These are phyloP conservation scores for Actenoides hombroni DNA, from an alignment of 2,113 vertebrate genomes.

Conservation along the genomic window DNA sequence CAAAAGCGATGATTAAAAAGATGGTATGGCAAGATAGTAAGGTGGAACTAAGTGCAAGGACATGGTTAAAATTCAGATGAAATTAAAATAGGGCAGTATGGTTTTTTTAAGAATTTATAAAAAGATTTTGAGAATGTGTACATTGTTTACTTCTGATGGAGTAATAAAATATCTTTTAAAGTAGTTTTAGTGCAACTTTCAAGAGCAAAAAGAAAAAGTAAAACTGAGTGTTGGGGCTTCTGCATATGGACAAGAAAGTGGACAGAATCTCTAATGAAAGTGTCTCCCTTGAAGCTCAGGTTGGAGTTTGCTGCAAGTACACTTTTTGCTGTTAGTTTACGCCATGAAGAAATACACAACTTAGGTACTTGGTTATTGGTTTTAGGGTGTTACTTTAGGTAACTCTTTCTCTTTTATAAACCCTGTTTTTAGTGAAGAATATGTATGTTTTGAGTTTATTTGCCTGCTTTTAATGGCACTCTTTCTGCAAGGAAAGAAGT, in stretches of 20 bases:
- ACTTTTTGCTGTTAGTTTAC: background rate
- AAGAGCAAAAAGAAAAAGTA: background rate
- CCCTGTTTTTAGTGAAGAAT: background rate
- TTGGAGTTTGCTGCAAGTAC: background rate
- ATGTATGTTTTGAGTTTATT: background rate
- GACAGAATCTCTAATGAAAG: background rate
- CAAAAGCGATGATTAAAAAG: background rate
- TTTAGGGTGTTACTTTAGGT: background rate
- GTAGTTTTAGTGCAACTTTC: background rate
- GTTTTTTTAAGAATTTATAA: background rate
- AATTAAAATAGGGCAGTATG: background rate
- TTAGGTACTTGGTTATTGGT: background rate
- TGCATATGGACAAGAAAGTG: background rate
- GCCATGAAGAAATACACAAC: background rate
- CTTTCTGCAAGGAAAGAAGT: background rate
- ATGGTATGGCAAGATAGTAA: background rate
- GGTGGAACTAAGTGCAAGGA: background rate
- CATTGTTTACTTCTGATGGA: background rate
- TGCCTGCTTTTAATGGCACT: background rate
- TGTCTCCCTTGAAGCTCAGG: background rate
- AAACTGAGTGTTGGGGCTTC: background rate
- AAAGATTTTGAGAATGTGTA: background rate
- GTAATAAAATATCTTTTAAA: background rate
- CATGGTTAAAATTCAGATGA: background rate
- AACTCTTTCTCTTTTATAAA: background rate